phyloP scores from a whole-genome alignment of 1,140 invertebrate species.

The Neoseiulus cucumeris region DNA sequence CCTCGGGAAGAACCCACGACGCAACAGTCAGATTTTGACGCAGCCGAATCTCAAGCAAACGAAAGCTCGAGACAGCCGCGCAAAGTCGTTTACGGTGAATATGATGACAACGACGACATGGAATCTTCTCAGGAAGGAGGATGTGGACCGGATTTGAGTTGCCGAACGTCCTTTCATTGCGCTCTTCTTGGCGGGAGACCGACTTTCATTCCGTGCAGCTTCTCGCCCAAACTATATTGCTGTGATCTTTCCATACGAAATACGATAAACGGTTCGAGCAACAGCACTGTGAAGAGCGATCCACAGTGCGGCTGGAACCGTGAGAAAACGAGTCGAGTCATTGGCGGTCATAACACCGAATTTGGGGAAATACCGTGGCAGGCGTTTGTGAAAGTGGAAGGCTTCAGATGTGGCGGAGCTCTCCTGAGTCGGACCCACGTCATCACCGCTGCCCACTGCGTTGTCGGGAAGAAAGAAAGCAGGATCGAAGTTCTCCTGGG shows the following conservation, averaged over 20 bases:
- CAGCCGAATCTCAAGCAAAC: too few species aligned
- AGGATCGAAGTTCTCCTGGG: background rate
- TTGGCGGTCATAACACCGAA: conserved; percentile 60
- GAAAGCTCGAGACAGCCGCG: too few species aligned
- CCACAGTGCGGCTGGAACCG: background rate
- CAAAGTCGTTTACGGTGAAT: too few species aligned
- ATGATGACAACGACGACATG: too few species aligned
- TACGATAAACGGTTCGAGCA: background rate
- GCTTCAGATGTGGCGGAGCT: conserved; percentile 37
- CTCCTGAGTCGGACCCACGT: conserved; percentile 33
- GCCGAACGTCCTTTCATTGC: background rate
- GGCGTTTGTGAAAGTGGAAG: conserved; percentile 23
- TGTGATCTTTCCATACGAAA: background rate
- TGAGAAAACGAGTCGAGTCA: conserved; percentile 38
- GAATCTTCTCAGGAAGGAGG: too few species aligned
- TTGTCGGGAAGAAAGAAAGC: conserved; percentile 14
- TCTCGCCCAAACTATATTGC: background rate
- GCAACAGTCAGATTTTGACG: too few species aligned
- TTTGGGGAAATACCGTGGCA: conserved; percentile 87
- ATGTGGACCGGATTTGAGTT: background rate
- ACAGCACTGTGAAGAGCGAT: background rate
- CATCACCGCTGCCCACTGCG: conserved; percentile 35
- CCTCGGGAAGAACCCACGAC: too few species aligned
- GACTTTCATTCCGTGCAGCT: background rate
- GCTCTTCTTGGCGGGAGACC: background rate